phyloP scores from a whole-genome alignment of 2,797 vertebrate species.

The Semotilus atromaculatus region DNA sequence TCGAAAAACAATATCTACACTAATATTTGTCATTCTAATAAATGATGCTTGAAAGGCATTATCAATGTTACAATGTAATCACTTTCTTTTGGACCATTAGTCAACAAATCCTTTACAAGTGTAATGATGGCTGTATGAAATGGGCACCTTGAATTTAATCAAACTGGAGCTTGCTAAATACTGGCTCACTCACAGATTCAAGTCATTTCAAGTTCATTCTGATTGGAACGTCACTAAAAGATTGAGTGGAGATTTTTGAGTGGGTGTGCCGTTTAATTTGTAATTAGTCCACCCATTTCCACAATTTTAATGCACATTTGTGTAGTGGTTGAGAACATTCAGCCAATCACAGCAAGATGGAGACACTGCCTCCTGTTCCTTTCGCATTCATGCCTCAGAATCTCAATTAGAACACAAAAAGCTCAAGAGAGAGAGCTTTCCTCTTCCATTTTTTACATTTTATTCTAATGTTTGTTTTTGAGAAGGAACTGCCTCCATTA shows the following conservation, averaged over 20 bases:
- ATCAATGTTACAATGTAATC: background rate
- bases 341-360: background rate
- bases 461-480: background rate
- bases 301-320: background rate
- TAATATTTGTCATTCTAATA: background rate
- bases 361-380: background rate
- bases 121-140: background rate
- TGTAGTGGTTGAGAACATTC: background rate
- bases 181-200: background rate
- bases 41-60: background rate
- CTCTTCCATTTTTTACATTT: background rate
- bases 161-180: background rate
- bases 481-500: background rate
- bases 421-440: background rate
- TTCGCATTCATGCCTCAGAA: background rate
- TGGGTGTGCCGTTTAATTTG: background rate
- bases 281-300: background rate
- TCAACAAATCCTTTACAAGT: slow-evolving; percentile 3
- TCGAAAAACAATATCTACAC: background rate
- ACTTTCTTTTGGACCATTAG: slow-evolving; percentile 5
- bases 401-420: background rate
- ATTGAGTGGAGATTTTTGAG: background rate
- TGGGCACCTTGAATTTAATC: slow-evolving; percentile 8
- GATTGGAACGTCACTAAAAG: background rate
- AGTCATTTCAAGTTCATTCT: slow-evolving; percentile 3